Base-by-base conservation (phyloP, 30 jellyfish, hydroid and myxozoan genomes). In the Catostylus mosaicus region DNA sequence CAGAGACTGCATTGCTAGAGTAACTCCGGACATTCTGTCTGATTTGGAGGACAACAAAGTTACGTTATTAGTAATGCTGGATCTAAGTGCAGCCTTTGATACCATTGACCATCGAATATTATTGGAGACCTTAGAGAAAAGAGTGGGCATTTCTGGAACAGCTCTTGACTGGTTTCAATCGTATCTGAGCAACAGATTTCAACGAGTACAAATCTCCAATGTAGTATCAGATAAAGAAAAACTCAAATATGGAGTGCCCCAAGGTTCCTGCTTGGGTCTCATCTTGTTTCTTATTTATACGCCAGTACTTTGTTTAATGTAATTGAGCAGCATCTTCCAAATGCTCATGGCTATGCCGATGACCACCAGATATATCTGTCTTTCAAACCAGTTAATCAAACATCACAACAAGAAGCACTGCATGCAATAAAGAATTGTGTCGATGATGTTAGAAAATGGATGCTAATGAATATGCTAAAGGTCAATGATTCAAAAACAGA, bases 41-140 rank as follows among this genome's bases (percentile, higher is more conserved):
- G 82, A 56, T 63, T 36, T 80, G 85, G 74, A 73, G 47, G 73
- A 73, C 85, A 47, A 76, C 67, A 76, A 56, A 47, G 78, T 76
- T 57, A 59, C 88, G 67, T 59, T 76, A 67, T 76, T 76, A 76
- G 88, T 72, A 35, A 35, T 83, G 82, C 82, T 83, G 32, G 84
- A 82, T 69, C 85, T 67, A 27, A 56, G 81, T 66, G 85, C 92
- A 19, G 85, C 86, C 69, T 82, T 82, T 69, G 92, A 68, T 69
- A 82, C 77, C 56, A 64, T 82, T 31, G 77, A 82, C 45, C 92
- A 79, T 79, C 3, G 63, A 73, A 61, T 79, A 24, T 26, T 64
- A 27, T 33, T 79, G 30, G 73, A 64, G 5, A 46, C 63, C 75
- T 12, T 19, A 37, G 11, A 26, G 60, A 34, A 32, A 68, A 47